Base-by-base conservation (phyloP, 2,888 invertebrate species). In the Hyalella azteca region DNA sequence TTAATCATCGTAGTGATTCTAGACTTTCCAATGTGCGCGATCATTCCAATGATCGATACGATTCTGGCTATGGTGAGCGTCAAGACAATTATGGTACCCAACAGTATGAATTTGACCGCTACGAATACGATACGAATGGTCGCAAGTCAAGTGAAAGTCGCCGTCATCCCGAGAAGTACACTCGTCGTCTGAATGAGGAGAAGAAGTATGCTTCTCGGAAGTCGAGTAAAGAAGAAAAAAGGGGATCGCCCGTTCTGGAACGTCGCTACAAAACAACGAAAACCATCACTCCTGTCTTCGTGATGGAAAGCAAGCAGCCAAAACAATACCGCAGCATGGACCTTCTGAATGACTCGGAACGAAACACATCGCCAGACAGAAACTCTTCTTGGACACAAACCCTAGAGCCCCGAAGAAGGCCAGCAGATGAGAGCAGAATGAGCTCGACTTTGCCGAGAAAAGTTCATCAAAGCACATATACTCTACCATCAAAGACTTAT, bases 401-500 rank as follows among this genome's bases (percentile, higher is more conserved):
- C 5, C 73, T 84, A 11, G 84, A 82, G 29, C 79, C 79, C n/a
- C 84, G 82, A 11, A 79, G 45, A 22, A 75, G 45, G 45, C n/a
- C 15, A 40, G 22, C 50, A 73, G 19, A 41, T 26, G 39, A 39
- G 75, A 26, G 80, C 75, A 79, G 81, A 79, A 45, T 54, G 73
- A 48, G 81, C 59, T 60, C 78, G 59, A 84, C 84, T 15, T 75
- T 84, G 9, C 84, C 84, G 11, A 81, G 82, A 49, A 84, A 84
- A 45, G 59, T 81, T 29, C 75, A 78, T 11, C 79, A 81, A 36
- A 80, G 78, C 78, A 81, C 41, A 15, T 73, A 78, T 29, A 54
- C 81, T n/a, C 54, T 76, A 15, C 82, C 84, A n/a, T 82, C 80
- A 32, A 84, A 82, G 73, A 84, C 84, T 0, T 84, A 84, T 59